These are phyloP conservation scores for Scomber colias DNA, from an alignment of 2,113 vertebrate genomes.

Conservation along the genomic window DNA sequence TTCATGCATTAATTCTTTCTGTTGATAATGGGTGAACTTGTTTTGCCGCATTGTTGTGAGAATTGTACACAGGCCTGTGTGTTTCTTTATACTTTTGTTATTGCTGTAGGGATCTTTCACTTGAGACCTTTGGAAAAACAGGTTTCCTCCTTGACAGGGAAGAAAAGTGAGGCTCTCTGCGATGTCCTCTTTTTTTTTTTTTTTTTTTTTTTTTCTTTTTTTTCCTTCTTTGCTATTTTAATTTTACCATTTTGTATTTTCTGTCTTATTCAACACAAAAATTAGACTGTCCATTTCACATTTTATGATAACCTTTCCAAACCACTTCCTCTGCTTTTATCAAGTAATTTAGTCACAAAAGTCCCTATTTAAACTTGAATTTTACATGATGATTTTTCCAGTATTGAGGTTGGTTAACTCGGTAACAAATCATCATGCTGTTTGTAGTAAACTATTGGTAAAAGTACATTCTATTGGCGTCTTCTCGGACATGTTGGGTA, in stretches of 20 bases:
- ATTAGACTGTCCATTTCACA: not conserved
- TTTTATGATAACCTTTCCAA: not conserved
- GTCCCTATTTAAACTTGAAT: not conserved
- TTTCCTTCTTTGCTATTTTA: not conserved
- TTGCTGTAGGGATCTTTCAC: constrained; percentile 44
- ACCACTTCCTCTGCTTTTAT: not conserved
- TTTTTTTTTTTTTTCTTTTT: not conserved
- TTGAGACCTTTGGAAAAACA: constrained; percentile 48
- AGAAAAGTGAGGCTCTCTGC: not conserved
- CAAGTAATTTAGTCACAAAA: not conserved
- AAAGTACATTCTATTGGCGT: not conserved
- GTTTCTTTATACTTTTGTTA: not conserved
- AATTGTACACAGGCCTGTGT: constrained; percentile 19
- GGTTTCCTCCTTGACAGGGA: constrained; percentile 54
- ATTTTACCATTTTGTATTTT: not conserved
- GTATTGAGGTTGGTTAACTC: not conserved
- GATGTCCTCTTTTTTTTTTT: not conserved
- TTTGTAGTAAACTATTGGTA: not conserved
- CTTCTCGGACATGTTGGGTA: not conserved
- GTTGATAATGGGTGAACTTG: constrained; percentile 58
- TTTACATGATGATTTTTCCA: not conserved
- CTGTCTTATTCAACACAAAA: not conserved
- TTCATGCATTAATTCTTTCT: constrained; percentile 17
- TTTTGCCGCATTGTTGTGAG: constrained; percentile 70
- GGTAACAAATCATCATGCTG: not conserved